A percentile compares a stretch with the other conserved stretches of the same genome.
Evolutionary conservation across 2,888 invertebrate species (phyloP).

Genomic region (Tipula unca): DNA sequence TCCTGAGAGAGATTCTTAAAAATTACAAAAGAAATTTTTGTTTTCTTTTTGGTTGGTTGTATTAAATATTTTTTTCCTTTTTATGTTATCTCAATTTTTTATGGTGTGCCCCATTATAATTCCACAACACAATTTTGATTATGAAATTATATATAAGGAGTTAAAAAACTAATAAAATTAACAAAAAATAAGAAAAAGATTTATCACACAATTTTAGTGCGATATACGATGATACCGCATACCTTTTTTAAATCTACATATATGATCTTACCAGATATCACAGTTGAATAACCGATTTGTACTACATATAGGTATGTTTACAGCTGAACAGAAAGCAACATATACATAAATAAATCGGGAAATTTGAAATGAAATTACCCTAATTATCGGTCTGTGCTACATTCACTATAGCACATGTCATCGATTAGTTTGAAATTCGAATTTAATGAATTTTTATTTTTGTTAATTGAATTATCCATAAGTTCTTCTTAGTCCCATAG

Average conservation of each 20-base stretch:
- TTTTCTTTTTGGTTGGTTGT: neutral
- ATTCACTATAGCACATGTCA: neutral
- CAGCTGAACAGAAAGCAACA: neutral
- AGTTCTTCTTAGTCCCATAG: neutral
- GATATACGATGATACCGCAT: neutral
- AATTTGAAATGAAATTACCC: neutral
- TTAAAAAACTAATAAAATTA: neutral
- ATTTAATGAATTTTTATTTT: neutral
- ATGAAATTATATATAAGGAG: neutral
- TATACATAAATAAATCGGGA: neutral
- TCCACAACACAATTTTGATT: neutral
- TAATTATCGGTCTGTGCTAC: neutral
- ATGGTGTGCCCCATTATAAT: neutral
- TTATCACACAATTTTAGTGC: neutral
- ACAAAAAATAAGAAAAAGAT: neutral
- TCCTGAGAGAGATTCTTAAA: neutral
- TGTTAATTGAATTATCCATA: neutral
- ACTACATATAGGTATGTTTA: neutral
- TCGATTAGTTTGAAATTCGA: neutral
- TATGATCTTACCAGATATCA: too few relatives aligned
- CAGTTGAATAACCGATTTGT: neutral
- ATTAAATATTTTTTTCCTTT: neutral
- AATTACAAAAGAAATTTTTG: neutral
- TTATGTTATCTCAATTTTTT: neutral
- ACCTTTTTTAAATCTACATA: too few relatives aligned